Conservation (phyloP, 1,140 invertebrate genomes). For the Achatina immaculata region DNA sequence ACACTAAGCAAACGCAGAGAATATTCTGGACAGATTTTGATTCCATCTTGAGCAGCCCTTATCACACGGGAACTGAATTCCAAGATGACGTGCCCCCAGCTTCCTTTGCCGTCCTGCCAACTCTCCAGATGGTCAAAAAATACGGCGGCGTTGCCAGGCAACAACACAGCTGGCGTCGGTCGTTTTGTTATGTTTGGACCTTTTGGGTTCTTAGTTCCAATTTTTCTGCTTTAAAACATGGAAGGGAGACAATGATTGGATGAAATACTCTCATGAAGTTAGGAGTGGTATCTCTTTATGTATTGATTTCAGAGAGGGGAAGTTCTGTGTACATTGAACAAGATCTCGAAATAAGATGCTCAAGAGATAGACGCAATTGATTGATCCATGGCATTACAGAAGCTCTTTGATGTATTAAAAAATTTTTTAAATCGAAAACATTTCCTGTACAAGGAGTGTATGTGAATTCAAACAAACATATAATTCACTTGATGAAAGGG, state of each 20-base stretch:
- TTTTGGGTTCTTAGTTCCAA: not conserved
- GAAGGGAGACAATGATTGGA: not conserved
- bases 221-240: not conserved
- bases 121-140: not conserved
- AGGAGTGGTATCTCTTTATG: too few species aligned
- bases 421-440: too few species aligned
- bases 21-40: not conserved
- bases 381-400: too few species aligned
- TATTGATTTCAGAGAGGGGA: too few species aligned
- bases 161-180: not conserved
- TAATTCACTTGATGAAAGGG: too few species aligned
- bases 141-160: not conserved
- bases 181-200: slow-evolving; percentile 6
- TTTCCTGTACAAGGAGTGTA: too few species aligned
- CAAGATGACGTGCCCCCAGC: not conserved
- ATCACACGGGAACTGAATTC: not conserved
- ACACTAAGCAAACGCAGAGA: not conserved
- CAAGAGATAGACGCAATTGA: too few species aligned
- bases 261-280: too few species aligned
- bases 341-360: too few species aligned
- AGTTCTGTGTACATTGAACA: too few species aligned
- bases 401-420: too few species aligned
- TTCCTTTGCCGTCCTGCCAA: not conserved
- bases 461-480: too few species aligned
- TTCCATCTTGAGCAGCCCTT: not conserved